Conservation (phyloP, 35 echinoderm and acorn worm genomes). For the Diadema setosum region DNA sequence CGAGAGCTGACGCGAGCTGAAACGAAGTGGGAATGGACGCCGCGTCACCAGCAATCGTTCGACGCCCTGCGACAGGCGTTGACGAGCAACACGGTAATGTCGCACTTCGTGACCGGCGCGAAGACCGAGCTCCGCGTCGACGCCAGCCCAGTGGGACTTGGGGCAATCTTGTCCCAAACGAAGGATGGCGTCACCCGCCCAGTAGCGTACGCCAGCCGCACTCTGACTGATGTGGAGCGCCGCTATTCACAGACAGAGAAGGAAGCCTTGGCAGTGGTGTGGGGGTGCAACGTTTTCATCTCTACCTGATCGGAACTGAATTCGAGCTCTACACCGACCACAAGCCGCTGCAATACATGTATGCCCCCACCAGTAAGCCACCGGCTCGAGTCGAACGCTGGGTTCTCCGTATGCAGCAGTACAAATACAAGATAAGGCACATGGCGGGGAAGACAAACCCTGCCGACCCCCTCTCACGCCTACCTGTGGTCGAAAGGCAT, state of each 20-base stretch:
- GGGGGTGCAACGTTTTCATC: slow-evolving; percentile 43
- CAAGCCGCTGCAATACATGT: slow-evolving; percentile 24
- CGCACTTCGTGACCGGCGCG: slow-evolving; percentile 35
- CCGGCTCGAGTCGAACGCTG: slow-evolving; percentile 50
- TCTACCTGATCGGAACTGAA: neutral
- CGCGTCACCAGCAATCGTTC: slow-evolving; percentile 5
- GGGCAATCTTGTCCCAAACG: neutral
- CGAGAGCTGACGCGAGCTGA: slow-evolving; percentile 11
- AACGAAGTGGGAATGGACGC: slow-evolving; percentile 32
- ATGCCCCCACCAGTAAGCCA: slow-evolving; percentile 24
- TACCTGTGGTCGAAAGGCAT: neutral
- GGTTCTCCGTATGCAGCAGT: slow-evolving; percentile 43
- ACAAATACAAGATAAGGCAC: slow-evolving; percentile 41
- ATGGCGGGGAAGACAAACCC: slow-evolving; percentile 20
- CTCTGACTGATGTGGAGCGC: slow-evolving; percentile 22
- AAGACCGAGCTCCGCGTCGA: slow-evolving; percentile 33
- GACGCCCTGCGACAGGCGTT: slow-evolving; percentile 24
- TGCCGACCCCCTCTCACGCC: slow-evolving; percentile 19
- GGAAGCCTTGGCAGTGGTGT: slow-evolving; percentile 38
- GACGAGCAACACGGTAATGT: slow-evolving; percentile 13
- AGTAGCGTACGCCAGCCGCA: slow-evolving; percentile 11
- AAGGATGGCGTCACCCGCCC: neutral
- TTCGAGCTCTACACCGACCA: slow-evolving; percentile 44
- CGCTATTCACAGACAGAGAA: slow-evolving; percentile 47
- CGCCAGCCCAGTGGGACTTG: slow-evolving; percentile 46